phyloP scores from a whole-genome alignment of 1,140 invertebrate genomes.

The Drosophila paulistorum region DNA sequence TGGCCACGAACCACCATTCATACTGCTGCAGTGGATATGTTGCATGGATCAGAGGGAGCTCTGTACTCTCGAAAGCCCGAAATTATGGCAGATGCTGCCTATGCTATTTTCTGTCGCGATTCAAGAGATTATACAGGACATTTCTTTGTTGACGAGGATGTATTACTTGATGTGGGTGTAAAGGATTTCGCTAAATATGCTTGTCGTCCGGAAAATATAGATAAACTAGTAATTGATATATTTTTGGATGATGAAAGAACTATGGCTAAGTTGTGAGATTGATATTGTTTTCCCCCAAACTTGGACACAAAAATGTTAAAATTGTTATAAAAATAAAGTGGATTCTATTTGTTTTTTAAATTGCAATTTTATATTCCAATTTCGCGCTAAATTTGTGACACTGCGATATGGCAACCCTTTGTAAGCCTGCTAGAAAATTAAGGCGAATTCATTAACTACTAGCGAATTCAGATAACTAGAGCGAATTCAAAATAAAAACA shows the following conservation, averaged over 20 bases:
- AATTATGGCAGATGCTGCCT: constrained; percentile 98
- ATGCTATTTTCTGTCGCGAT: constrained; percentile 91
- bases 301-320: constrained; percentile 49
- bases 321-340: constrained; percentile 6
- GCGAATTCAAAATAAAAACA: no score
- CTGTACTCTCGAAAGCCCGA: constrained; percentile 91
- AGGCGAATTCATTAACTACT: no score
- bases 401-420: no score
- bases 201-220: constrained; percentile 88
- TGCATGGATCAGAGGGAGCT: constrained; percentile 95
- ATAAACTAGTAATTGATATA: constrained; percentile 92
- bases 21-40: constrained; percentile 99
- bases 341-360: constrained; percentile 4
- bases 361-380: background rate
- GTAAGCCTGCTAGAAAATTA: no score
- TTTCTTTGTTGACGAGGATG: constrained; percentile 97
- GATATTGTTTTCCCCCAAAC: background rate
- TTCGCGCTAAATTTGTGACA: no score
- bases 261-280: constrained; percentile 47
- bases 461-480: no score
- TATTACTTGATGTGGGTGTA: constrained; percentile 91
- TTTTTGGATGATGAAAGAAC: constrained; percentile 88
- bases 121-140: constrained; percentile 91
- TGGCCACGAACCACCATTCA: constrained; percentile 98
- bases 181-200: constrained; percentile 94